phyloP scores from a whole-genome alignment of 2,888 invertebrate genomes.

The Microdon myrmicae region DNA sequence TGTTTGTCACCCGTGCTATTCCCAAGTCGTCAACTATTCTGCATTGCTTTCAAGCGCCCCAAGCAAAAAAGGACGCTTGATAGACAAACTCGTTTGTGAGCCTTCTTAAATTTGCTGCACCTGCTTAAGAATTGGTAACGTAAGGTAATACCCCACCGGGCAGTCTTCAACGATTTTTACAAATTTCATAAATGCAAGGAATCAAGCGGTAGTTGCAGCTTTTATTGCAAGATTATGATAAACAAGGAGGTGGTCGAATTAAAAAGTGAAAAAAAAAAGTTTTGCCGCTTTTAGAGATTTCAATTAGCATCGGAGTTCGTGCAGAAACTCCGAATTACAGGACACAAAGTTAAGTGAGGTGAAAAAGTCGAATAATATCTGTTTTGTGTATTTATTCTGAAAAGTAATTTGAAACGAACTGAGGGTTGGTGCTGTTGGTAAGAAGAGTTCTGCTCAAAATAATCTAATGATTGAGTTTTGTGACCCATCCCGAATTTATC shows the following conservation, averaged over 20 bases:
- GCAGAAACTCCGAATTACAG: too few species aligned
- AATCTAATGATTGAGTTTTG: too few species aligned
- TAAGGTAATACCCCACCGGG: slow-evolving; percentile 1
- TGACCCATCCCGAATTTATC: too few species aligned
- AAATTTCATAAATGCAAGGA: slow-evolving; percentile 42
- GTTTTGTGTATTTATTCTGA: too few species aligned
- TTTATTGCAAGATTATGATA: slow-evolving; percentile 44
- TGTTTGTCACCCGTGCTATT: slow-evolving; percentile 28
- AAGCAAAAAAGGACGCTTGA: slow-evolving; percentile 8
- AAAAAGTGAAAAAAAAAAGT: slow-evolving; percentile 27
- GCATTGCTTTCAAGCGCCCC: slow-evolving; percentile 40
- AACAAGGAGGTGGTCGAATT: slow-evolving; percentile 24
- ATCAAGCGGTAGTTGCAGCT: slow-evolving; percentile 27
- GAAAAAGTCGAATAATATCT: too few species aligned
- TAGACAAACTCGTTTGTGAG: slow-evolving; percentile 23
- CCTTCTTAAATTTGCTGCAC: slow-evolving; percentile 14
- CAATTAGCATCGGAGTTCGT: too few species aligned
- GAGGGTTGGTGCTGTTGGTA: too few species aligned
- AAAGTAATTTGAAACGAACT: too few species aligned
- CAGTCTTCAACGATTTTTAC: slow-evolving; percentile 18
- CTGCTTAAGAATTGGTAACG: slow-evolving; percentile 1
- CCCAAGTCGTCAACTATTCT: slow-evolving; percentile 44
- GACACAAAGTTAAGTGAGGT: too few species aligned
- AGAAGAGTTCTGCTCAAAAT: too few species aligned
- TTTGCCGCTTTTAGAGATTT: too few species aligned